Conservation (phyloP, 1,140 invertebrate species). For the Microplitis mediator region DNA sequence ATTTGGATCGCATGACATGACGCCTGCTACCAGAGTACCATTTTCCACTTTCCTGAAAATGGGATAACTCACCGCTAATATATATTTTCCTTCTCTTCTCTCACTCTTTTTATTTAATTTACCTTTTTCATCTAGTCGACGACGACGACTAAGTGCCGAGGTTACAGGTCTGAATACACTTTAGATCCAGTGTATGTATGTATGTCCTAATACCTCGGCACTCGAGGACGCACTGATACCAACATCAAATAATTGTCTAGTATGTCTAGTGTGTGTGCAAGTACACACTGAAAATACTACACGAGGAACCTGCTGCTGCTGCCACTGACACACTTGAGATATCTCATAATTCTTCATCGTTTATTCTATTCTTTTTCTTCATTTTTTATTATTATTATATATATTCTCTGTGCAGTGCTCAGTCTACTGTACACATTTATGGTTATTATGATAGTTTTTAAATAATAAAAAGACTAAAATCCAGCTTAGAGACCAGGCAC, state of each 20-base stretch:
- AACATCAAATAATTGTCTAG: slow-evolving; percentile 36
- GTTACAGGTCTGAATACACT: slow-evolving; percentile 3
- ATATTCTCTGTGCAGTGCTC: too few relatives aligned
- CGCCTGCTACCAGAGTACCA: neutral
- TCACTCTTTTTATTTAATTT: neutral
- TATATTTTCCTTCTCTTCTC: neutral
- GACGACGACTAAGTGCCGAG: neutral
- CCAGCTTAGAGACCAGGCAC: too few relatives aligned
- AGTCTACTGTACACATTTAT: neutral
- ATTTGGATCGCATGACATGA: slow-evolving; percentile 11
- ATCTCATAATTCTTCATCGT: neutral
- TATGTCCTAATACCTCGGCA: slow-evolving; percentile 15
- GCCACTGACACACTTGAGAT: slow-evolving; percentile 5
- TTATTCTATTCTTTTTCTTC: neutral
- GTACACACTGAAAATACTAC: neutral
- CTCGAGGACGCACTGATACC: slow-evolving; percentile 33
- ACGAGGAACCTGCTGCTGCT: slow-evolving; percentile 10
- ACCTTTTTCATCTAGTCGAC: neutral
- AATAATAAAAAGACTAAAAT: too few relatives aligned
- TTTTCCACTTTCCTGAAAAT: too few relatives aligned
- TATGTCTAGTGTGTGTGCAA: neutral
- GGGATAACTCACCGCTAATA: neutral
- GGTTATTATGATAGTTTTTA: neutral
- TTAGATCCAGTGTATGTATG: slow-evolving; percentile 9
- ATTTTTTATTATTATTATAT: neutral